Evolutionary conservation across 2,797 vertebrate genomes (phyloP).

Genomic region (Chloroceryle amazona): DNA sequence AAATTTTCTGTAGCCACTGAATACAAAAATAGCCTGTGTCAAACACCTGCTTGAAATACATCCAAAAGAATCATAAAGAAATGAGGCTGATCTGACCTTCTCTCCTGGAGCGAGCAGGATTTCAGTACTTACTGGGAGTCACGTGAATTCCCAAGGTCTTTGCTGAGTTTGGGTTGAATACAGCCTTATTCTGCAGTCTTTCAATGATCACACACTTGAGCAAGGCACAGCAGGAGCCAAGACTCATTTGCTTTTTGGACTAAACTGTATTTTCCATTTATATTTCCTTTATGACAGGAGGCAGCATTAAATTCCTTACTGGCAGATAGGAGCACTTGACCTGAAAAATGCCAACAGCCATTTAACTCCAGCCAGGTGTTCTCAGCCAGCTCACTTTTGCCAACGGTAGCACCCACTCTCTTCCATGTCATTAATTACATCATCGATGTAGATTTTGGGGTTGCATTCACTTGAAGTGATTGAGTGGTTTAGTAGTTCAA

Average conservation of each 20-base stretch:
- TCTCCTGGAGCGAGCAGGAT: background rate
- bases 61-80: background rate
- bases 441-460: background rate
- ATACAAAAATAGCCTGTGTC: background rate
- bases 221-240: background rate
- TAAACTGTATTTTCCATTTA: background rate
- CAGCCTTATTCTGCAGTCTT: background rate
- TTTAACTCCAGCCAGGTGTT: background rate
- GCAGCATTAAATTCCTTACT: constrained; percentile 13
- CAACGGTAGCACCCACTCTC: background rate
- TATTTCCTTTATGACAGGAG: background rate
- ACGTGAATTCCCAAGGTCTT: background rate
- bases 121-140: background rate
- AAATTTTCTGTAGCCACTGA: background rate
- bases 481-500: constrained; percentile 17
- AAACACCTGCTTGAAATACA: background rate
- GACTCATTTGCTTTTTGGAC: background rate
- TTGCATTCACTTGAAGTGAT: background rate
- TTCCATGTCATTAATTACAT: background rate
- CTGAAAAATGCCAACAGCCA: background rate
- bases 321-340: background rate
- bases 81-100: background rate
- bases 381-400: background rate
- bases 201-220: fast-evolving
- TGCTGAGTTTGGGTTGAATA: background rate